These are phyloP conservation scores for Steinernema carpocapsae DNA, from an alignment of 2,888 invertebrate genomes.

Conservation along the genomic window DNA sequence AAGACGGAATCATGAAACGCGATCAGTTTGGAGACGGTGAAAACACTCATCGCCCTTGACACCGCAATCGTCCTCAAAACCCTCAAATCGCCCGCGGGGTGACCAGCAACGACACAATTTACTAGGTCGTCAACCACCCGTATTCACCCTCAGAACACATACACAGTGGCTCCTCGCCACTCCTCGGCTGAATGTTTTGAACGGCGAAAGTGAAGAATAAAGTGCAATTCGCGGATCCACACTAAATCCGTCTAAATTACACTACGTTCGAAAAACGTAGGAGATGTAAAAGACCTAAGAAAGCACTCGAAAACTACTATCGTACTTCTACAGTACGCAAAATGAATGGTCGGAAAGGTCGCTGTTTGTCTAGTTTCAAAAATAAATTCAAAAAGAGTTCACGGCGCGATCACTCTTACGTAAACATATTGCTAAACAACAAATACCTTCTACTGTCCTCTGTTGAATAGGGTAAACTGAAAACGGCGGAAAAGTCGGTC, in stretches of 20 bases:
- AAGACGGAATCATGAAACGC: neutral
- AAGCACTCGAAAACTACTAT: no score
- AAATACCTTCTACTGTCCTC: slow-evolving; percentile 23
- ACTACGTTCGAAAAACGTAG: no score
- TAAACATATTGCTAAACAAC: neutral
- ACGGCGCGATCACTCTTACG: neutral
- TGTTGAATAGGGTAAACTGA: slow-evolving; percentile 18
- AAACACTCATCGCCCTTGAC: slow-evolving; percentile 33
- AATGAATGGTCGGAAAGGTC: no score
- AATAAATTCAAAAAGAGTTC: no score
- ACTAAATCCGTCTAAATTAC: no score
- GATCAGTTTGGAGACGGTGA: neutral
- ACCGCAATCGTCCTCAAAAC: slow-evolving; percentile 33
- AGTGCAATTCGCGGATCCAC: no score
- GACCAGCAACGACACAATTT: slow-evolving; percentile 30
- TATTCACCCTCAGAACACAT: slow-evolving; percentile 27
- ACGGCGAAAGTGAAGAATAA: no score
- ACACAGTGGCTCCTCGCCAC: neutral
- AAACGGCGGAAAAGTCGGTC: neutral
- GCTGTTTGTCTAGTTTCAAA: no score
- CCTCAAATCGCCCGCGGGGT: slow-evolving; percentile 31
- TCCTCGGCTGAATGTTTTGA: neutral
- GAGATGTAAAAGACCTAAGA: no score
- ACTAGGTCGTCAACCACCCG: slow-evolving; percentile 27
- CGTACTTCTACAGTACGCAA: no score